Conservation (phyloP, 2,797 vertebrate species). For the Pipistrellus pipistrellus region DNA sequence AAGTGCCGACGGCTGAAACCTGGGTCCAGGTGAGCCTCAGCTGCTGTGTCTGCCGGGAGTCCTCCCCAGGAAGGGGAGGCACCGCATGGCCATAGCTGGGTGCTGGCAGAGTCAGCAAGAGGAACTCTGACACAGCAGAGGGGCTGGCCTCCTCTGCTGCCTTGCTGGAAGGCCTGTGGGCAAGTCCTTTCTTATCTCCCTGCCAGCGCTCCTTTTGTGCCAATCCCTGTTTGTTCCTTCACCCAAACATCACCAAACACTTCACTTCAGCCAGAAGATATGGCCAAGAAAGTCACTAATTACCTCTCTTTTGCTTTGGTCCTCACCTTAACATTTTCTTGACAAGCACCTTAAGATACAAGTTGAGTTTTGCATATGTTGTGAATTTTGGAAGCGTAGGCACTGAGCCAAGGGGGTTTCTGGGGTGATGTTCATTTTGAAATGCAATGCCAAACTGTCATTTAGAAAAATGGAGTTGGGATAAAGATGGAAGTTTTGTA, state of each 20-base stretch:
- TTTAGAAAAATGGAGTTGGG: background rate
- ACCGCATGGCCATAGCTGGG: background rate
- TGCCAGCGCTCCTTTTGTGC: background rate
- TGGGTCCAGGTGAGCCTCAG: slow-evolving; percentile 73
- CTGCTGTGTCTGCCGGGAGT: background rate
- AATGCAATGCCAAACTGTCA: background rate
- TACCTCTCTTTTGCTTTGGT: background rate
- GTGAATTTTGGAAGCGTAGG: slow-evolving; percentile 38
- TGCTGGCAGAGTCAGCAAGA: background rate
- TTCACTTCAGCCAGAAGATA: background rate
- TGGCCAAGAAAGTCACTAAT: background rate
- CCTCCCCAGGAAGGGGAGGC: background rate
- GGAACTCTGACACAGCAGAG: background rate
- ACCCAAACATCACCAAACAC: background rate
- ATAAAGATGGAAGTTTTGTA: slow-evolving; percentile 18
- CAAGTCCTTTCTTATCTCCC: slow-evolving; percentile 17
- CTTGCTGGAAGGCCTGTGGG: slow-evolving; percentile 5
- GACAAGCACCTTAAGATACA: background rate
- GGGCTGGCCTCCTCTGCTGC: background rate
- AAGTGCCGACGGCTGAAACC: slow-evolving; percentile 68
- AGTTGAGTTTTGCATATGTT: background rate
- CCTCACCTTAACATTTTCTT: background rate
- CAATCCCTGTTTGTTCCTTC: background rate
- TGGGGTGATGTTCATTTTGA: slow-evolving; percentile 21
- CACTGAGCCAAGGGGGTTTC: background rate